Evolutionary conservation across 2,888 invertebrate species (phyloP).

Genomic region (Apeira syringaria): DNA sequence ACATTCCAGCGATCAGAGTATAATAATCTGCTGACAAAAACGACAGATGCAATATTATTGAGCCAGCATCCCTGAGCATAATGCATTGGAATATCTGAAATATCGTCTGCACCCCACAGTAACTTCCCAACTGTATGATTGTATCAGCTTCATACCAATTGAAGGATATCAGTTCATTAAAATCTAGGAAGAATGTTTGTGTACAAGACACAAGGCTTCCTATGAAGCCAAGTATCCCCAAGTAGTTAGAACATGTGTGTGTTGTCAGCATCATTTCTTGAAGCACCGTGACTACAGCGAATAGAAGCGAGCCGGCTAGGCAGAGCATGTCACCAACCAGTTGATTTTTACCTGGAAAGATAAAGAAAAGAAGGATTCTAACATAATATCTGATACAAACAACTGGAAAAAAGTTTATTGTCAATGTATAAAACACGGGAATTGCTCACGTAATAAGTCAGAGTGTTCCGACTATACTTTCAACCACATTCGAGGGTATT

Average conservation of each 20-base stretch:
- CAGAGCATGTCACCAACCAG: slow-evolving; percentile 93
- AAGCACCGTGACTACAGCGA: slow-evolving; percentile 90
- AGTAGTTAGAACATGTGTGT: slow-evolving; percentile 90
- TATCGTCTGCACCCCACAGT: slow-evolving; percentile 88
- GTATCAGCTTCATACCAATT: slow-evolving; percentile 88
- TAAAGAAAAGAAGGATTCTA: no score
- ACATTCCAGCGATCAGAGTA: slow-evolving; percentile 90
- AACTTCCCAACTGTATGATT: slow-evolving; percentile 83
- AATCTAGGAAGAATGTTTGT: slow-evolving; percentile 91
- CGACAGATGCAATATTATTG: slow-evolving; percentile 92
- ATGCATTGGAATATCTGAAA: slow-evolving; percentile 90
- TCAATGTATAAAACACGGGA: no score
- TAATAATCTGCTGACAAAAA: slow-evolving; percentile 94
- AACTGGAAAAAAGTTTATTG: no score
- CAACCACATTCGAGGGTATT: no score
- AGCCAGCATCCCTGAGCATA: slow-evolving; percentile 89
- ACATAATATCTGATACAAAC: no score
- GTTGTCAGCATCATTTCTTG: slow-evolving; percentile 93
- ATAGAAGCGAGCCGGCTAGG: slow-evolving; percentile 89
- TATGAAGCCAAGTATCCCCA: slow-evolving; percentile 91
- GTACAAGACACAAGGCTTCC: slow-evolving; percentile 90
- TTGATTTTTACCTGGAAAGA: slow-evolving; percentile 87
- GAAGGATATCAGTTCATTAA: slow-evolving; percentile 86
- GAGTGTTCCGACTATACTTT: no score
- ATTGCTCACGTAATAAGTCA: no score